Conservation (phyloP, 2,113 vertebrate genomes). For the Cryptomyrus ogoouensis region DNA sequence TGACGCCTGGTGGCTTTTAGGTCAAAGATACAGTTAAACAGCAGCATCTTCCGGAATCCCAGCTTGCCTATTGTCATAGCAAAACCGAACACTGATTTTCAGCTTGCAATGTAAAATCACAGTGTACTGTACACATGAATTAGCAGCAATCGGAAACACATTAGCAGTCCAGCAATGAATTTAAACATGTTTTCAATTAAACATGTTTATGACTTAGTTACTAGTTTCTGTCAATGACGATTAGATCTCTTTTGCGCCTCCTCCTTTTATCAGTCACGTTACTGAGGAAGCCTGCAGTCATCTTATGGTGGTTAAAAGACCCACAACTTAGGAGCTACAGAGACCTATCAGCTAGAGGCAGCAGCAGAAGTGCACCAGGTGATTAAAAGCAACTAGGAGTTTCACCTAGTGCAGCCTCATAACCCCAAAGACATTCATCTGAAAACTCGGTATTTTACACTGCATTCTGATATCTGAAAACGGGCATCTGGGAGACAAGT, state of each 20-base stretch:
- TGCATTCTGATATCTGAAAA: neutral
- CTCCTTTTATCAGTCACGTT: neutral
- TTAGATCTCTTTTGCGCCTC: slow-evolving; percentile 4
- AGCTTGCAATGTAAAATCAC: neutral
- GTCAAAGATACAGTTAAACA: neutral
- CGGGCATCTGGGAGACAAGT: neutral
- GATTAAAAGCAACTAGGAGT: neutral
- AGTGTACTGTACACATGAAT: neutral
- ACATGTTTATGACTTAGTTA: neutral
- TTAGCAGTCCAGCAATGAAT: neutral
- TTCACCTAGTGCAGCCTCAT: neutral
- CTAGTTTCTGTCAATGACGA: neutral
- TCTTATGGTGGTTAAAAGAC: neutral
- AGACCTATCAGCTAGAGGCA: neutral
- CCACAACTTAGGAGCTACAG: neutral
- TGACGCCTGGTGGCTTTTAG: neutral
- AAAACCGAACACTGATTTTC: neutral
- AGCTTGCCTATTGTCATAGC: neutral
- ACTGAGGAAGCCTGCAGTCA: neutral
- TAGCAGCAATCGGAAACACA: neutral
- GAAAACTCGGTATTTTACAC: neutral
- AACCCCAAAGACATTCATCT: neutral
- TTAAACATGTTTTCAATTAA: neutral
- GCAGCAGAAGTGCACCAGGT: neutral
- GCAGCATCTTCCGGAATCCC: neutral